Percentiles rank a stretch among this genome's conserved stretches.
Conservation (phyloP, 2,888 invertebrate genomes). For the Hofmannophila pseudospretella region DNA sequence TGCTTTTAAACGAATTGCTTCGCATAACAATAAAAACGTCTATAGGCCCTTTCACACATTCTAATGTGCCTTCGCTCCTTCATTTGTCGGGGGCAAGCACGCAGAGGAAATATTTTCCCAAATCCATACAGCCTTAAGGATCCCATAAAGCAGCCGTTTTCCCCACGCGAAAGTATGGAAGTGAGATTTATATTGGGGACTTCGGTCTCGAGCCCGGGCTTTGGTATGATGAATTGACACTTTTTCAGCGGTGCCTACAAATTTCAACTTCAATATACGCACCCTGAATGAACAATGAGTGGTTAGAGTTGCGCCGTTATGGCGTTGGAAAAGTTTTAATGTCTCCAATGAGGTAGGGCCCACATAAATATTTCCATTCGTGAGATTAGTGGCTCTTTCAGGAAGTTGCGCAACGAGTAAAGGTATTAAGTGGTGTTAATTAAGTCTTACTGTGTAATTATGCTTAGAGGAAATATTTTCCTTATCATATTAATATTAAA, state of each 20-base stretch:
- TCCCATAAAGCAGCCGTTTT: slow-evolving; percentile 77
- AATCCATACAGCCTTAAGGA: slow-evolving; percentile 79
- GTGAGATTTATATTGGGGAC: slow-evolving; percentile 76
- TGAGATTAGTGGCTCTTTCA: slow-evolving; percentile 60
- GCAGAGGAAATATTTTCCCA: slow-evolving; percentile 76
- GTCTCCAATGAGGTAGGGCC: slow-evolving; percentile 69
- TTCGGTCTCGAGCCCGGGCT: slow-evolving; percentile 70
- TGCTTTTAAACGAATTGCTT: slow-evolving; percentile 77
- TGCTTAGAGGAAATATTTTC: slow-evolving; percentile 15
- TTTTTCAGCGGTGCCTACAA: slow-evolving; percentile 73
- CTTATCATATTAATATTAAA: slow-evolving; percentile 19
- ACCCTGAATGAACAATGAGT: slow-evolving; percentile 72
- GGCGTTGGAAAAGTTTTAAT: slow-evolving; percentile 68
- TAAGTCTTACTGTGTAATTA: slow-evolving; percentile 32
- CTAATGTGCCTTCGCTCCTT: slow-evolving; percentile 69
- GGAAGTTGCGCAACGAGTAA: slow-evolving; percentile 45
- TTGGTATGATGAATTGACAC: slow-evolving; percentile 77
- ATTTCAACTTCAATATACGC: slow-evolving; percentile 74
- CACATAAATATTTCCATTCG: slow-evolving; percentile 63
- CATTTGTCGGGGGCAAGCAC: slow-evolving; percentile 75
- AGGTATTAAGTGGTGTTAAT: slow-evolving; percentile 38
- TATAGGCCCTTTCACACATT: slow-evolving; percentile 74
- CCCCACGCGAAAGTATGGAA: slow-evolving; percentile 77
- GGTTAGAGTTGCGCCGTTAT: slow-evolving; percentile 60
- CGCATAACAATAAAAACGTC: slow-evolving; percentile 74